phyloP scores from a whole-genome alignment of 30 jellyfish, hydroid and myxozoan species.

The Hydractinia echinata region DNA sequence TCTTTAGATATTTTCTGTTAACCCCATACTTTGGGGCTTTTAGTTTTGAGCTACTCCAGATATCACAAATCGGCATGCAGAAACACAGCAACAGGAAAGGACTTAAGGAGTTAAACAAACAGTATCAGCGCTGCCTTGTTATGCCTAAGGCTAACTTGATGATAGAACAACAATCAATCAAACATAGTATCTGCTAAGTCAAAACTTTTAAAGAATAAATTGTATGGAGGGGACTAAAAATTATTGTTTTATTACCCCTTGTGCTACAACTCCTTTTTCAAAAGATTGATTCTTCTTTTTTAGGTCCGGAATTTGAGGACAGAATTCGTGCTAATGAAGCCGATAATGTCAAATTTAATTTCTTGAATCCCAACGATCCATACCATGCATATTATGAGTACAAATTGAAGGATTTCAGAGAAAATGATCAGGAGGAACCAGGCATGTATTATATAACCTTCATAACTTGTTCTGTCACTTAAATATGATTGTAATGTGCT shows the following conservation, averaged over 20 bases:
- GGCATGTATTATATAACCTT: slow-evolving; percentile 34
- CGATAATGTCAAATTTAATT: slow-evolving; percentile 75
- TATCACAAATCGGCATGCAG: too few relatives aligned
- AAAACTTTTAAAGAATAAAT: neutral
- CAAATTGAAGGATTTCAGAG: slow-evolving; percentile 84
- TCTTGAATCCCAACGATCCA: slow-evolving; percentile 97
- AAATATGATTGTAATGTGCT: neutral
- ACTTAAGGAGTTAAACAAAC: too few relatives aligned
- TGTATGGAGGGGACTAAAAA: neutral
- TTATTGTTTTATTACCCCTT: neutral
- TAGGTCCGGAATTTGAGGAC: slow-evolving; percentile 99
- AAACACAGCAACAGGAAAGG: too few relatives aligned
- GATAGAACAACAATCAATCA: too few relatives aligned
- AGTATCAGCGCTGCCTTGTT: too few relatives aligned
- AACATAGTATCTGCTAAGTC: too few relatives aligned
- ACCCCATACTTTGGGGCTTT: too few relatives aligned
- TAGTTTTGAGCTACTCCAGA: too few relatives aligned
- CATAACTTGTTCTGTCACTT: neutral
- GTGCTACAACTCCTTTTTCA: neutral
- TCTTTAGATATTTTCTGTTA: neutral
- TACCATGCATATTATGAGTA: slow-evolving; percentile 92
- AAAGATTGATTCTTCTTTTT: neutral
- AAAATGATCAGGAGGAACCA: slow-evolving; percentile 56
- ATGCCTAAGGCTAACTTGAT: too few relatives aligned
- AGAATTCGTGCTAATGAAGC: slow-evolving; percentile 96